phyloP scores from a whole-genome alignment of 2,888 invertebrate genomes.

The Ethmia dodecea region DNA sequence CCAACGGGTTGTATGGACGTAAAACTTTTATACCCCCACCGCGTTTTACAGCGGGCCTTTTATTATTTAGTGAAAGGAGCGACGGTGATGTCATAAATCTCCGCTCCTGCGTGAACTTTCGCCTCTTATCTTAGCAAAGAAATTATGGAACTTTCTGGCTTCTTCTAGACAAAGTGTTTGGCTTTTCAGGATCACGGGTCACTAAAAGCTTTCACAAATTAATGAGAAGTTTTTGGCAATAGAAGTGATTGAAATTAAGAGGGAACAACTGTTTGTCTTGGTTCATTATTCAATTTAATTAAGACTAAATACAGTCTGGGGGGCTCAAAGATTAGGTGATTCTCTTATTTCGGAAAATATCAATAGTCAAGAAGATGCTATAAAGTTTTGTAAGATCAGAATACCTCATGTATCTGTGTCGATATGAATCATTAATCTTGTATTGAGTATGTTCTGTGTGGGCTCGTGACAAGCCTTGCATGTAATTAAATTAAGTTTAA shows the following conservation, averaged over 20 bases:
- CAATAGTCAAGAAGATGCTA: too few relatives aligned
- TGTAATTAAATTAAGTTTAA: conserved; percentile 69
- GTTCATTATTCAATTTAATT: conserved; percentile 21
- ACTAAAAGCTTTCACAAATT: conserved; percentile 65
- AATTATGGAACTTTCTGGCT: conserved; percentile 76
- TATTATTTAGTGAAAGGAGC: conserved; percentile 78
- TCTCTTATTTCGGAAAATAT: too few relatives aligned
- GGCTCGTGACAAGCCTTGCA: conserved; percentile 57
- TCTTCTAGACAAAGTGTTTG: conserved; percentile 75
- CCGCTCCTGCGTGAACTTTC: conserved; percentile 76
- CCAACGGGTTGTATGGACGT: conserved; percentile 74
- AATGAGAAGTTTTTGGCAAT: conserved; percentile 44
- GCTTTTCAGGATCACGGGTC: conserved; percentile 66
- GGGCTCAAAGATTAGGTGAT: too few relatives aligned
- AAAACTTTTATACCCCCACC: conserved; percentile 72
- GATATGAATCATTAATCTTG: conserved; percentile 61
- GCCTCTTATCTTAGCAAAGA: conserved; percentile 76
- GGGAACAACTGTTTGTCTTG: conserved; percentile 17
- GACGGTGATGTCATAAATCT: conserved; percentile 77
- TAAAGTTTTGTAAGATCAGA: too few relatives aligned
- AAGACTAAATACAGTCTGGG: too few relatives aligned
- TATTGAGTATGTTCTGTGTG: conserved; percentile 65
- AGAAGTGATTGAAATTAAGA: conserved; percentile 31
- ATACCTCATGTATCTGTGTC: conserved; percentile 40
- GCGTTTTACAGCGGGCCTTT: conserved; percentile 75